These are phyloP conservation scores for Megalopta genalis DNA, from an alignment of 1,140 invertebrate genomes.

Conservation along the genomic window DNA sequence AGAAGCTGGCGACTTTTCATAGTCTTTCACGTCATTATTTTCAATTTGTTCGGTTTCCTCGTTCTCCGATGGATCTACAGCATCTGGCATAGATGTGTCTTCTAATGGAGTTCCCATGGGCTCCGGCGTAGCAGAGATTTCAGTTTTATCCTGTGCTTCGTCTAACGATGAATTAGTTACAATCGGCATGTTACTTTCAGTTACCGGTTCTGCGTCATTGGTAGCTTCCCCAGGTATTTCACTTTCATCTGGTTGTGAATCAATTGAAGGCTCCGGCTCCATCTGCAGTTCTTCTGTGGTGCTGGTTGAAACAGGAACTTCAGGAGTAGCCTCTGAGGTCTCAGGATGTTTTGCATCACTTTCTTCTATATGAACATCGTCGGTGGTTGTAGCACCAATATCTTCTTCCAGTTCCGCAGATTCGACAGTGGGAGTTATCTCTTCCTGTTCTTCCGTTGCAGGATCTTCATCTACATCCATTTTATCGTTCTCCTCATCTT, in stretches of 20 bases:
- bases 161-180: slow-evolving; percentile 32
- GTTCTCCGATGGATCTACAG: slow-evolving; percentile 33
- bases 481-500: slow-evolving; percentile 68
- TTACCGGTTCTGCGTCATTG: slow-evolving; percentile 48
- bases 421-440: slow-evolving; percentile 17
- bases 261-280: slow-evolving; percentile 36
- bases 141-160: slow-evolving; percentile 39
- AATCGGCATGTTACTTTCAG: slow-evolving; percentile 56
- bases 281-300: slow-evolving; percentile 9
- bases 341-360: slow-evolving; percentile 34
- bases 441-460: slow-evolving; percentile 33
- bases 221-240: slow-evolving; percentile 38
- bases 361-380: slow-evolving; percentile 47
- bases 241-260: slow-evolving; percentile 37
- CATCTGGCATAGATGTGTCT: slow-evolving; percentile 29
- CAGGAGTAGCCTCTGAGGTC: slow-evolving; percentile 6
- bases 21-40: slow-evolving; percentile 30
- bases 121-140: slow-evolving; percentile 29
- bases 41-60: slow-evolving; percentile 34
- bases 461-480: slow-evolving; percentile 60
- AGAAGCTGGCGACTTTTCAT: slow-evolving; percentile 23
- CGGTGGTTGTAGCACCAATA: slow-evolving; percentile 58
- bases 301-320: slow-evolving; percentile 28
- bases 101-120: slow-evolving; percentile 31
- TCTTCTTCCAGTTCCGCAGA: slow-evolving; percentile 62